These are phyloP conservation scores for Tragelaphus strepsiceros DNA, from an alignment of 2,113 vertebrate species.

Conservation along the genomic window DNA sequence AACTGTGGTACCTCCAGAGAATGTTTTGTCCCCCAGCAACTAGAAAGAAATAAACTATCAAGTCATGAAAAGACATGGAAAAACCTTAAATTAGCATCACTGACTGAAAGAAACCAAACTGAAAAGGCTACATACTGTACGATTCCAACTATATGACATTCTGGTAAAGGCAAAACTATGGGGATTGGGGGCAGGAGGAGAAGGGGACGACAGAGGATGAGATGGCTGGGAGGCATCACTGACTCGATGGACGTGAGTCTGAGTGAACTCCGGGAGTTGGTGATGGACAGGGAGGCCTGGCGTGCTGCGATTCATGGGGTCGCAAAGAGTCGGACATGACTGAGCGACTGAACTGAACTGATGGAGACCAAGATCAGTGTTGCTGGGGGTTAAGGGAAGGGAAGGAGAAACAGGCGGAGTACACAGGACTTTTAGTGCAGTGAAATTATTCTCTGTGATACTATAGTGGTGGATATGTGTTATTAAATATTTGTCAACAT, in stretches of 20 bases:
- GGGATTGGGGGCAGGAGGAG: too few relatives aligned
- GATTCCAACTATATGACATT: neutral
- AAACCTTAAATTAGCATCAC: neutral
- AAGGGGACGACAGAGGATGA: too few relatives aligned
- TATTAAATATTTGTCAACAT: neutral
- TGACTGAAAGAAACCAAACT: neutral
- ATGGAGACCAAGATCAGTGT: neutral
- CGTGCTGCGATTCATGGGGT: too few relatives aligned
- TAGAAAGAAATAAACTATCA: neutral
- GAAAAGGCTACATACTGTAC: neutral
- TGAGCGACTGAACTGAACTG: too few relatives aligned
- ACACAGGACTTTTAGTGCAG: neutral
- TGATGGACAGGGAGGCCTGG: too few relatives aligned
- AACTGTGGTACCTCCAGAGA: neutral
- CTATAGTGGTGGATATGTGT: neutral
- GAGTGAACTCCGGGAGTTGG: too few relatives aligned
- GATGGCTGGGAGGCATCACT: too few relatives aligned
- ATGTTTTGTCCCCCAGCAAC: neutral
- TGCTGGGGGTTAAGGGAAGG: neutral
- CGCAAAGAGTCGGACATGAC: too few relatives aligned
- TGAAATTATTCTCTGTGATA: neutral
- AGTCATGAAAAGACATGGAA: neutral
- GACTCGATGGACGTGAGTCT: too few relatives aligned
- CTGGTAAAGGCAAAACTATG: neutral
- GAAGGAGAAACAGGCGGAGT: neutral